Conservation (phyloP, 2,888 invertebrate species). For the Tetranychus truncatus region DNA sequence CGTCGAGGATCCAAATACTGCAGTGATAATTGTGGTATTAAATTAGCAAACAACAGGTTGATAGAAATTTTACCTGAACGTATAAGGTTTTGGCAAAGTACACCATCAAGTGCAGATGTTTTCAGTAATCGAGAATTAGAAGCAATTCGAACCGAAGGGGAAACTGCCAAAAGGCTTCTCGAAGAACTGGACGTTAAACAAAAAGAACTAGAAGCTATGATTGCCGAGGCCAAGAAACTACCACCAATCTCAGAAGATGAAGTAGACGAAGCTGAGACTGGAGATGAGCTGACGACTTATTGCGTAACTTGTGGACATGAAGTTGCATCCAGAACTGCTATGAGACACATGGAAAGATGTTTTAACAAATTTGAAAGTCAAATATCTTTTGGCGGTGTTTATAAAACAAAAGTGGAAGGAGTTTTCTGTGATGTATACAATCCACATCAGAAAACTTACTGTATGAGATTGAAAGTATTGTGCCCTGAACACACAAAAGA, state of each 20-base stretch:
- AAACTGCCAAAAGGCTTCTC: conserved; percentile 24
- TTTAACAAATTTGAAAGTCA: conserved; percentile 94
- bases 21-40: conserved; percentile 71
- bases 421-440: conserved; percentile 97
- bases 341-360: conserved; percentile 94
- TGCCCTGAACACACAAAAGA: conserved; percentile 89
- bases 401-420: conserved; percentile 79
- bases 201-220: conserved; percentile 54
- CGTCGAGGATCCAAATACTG: conserved; percentile 74
- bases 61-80: conserved; percentile 61
- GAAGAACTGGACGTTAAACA: conserved; percentile 61
- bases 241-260: conserved; percentile 33
- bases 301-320: conserved; percentile 95
- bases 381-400: conserved; percentile 84
- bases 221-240: conserved; percentile 56
- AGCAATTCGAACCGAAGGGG: conserved; percentile 38
- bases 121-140: conserved; percentile 44
- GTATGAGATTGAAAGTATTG: conserved; percentile 69
- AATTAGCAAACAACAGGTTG: conserved; percentile 49
- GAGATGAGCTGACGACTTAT: conserved; percentile 55
- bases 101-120: conserved; percentile 67
- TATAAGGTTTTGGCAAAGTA: conserved; percentile 79
- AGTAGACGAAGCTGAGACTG: conserved; percentile 30
- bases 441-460: conserved; percentile 68
- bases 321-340: conserved; percentile 52